Conservation (phyloP, 2,888 invertebrate species). For the Orthosia gracilis region DNA sequence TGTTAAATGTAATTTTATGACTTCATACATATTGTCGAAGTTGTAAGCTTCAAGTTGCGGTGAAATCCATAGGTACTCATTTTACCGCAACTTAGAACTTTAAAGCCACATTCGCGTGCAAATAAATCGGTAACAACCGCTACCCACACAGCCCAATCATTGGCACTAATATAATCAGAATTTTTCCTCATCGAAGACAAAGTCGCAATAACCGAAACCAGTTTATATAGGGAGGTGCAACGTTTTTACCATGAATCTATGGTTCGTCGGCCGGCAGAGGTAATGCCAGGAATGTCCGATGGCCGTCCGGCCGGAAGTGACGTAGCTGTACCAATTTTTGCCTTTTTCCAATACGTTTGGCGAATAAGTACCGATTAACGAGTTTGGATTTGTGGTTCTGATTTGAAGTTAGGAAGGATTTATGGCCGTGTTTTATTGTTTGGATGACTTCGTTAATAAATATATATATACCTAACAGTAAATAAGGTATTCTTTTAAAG, state of each 20-base stretch:
- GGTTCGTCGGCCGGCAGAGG: slow-evolving; percentile 62
- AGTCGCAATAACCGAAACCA: slow-evolving; percentile 57
- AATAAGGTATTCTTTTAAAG: too few relatives aligned
- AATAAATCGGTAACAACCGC: neutral
- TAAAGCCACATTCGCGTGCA: neutral
- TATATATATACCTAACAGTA: neutral
- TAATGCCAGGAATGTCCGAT: slow-evolving; percentile 77
- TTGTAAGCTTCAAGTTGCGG: neutral
- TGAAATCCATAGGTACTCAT: neutral
- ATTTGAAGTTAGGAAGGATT: neutral
- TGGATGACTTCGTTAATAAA: neutral
- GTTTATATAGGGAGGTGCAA: slow-evolving; percentile 47
- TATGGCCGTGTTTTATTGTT: neutral
- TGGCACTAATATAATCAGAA: slow-evolving; percentile 9
- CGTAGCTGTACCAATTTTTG: slow-evolving; percentile 48
- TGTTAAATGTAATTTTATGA: too few relatives aligned
- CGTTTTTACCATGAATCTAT: slow-evolving; percentile 53
- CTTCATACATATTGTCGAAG: neutral
- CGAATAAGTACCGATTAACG: neutral
- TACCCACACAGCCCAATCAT: slow-evolving; percentile 11
- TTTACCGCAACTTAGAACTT: neutral
- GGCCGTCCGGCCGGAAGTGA: slow-evolving; percentile 65
- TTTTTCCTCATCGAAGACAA: slow-evolving; percentile 36
- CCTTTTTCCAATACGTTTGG: slow-evolving; percentile 18
- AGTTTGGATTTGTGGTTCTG: neutral